Evolutionary conservation across 2,888 invertebrate species (phyloP).

Genomic region (Xiphydria camelus): DNA sequence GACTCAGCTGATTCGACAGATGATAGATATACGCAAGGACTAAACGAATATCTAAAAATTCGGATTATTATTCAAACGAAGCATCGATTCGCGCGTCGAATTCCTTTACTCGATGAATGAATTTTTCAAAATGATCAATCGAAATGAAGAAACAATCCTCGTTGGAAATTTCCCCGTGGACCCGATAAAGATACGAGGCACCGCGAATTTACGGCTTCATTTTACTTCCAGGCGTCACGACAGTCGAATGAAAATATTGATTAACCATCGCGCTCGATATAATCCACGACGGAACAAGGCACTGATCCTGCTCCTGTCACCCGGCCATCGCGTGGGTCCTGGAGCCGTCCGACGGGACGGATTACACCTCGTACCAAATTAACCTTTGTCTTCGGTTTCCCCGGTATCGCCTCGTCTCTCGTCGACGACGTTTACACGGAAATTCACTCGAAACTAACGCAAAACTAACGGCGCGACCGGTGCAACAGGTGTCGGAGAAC

Average conservation of each 20-base stretch:
- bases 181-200: too few relatives aligned
- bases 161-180: too few relatives aligned
- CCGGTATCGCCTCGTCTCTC: conserved; percentile 9
- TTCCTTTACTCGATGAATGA: too few relatives aligned
- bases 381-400: conserved; percentile 42
- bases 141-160: too few relatives aligned
- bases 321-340: conserved; percentile 26
- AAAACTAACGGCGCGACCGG: conserved; percentile 38
- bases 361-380: conserved; percentile 56
- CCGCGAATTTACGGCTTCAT: too few relatives aligned
- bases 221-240: conserved; percentile 39
- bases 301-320: conserved; percentile 49
- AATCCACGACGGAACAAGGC: conserved; percentile 54
- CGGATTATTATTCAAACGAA: too few relatives aligned
- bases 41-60: too few relatives aligned
- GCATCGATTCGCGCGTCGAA: too few relatives aligned
- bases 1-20: too few relatives aligned
- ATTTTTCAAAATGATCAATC: too few relatives aligned
- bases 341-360: conserved; percentile 38
- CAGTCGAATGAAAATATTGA: conserved; percentile 37
- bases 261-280: conserved; percentile 55
- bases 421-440: conserved; percentile 45
- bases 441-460: conserved; percentile 53
- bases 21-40: too few relatives aligned
- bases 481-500: conserved; percentile 42